Conservation (phyloP, 2,797 vertebrate species). For the Sebastes hopkinsi region DNA sequence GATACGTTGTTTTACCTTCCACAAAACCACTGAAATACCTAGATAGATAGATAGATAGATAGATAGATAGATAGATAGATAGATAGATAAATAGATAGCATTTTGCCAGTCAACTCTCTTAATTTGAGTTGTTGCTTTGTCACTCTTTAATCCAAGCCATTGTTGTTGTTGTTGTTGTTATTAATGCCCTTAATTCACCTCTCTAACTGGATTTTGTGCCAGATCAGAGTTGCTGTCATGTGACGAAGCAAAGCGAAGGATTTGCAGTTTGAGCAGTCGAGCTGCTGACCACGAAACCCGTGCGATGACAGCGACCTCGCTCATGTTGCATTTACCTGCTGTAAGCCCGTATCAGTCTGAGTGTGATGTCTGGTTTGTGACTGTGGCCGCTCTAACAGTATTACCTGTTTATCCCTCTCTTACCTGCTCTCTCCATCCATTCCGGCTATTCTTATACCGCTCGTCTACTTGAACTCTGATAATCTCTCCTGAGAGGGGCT, state of each 20-base stretch:
- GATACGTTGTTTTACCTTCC: not conserved
- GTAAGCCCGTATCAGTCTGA: constrained; percentile 33
- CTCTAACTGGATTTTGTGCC: not conserved
- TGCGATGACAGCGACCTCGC: not conserved
- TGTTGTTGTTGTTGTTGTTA: not conserved
- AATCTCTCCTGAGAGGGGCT: constrained; percentile 1
- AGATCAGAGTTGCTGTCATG: not conserved
- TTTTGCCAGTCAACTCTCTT: not conserved
- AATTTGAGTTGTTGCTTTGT: not conserved
- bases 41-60: no score
- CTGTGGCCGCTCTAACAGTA: constrained; percentile 46
- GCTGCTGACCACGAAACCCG: not conserved
- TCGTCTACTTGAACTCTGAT: constrained; percentile 10
- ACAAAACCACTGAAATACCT: not conserved
- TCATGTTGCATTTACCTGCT: not conserved
- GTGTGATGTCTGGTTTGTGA: constrained; percentile 42
- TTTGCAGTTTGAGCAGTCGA: not conserved
- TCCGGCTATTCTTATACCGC: constrained; percentile 51
- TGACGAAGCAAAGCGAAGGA: not conserved
- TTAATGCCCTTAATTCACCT: not conserved
- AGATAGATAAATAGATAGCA: not conserved
- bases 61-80: not conserved
- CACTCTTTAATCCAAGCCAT: not conserved
- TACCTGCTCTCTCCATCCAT: constrained; percentile 4
- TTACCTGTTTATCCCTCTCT: constrained; percentile 33